Evolutionary conservation across 2,888 invertebrate species (phyloP).

Genomic region (Polydrusus pterygomalis): DNA sequence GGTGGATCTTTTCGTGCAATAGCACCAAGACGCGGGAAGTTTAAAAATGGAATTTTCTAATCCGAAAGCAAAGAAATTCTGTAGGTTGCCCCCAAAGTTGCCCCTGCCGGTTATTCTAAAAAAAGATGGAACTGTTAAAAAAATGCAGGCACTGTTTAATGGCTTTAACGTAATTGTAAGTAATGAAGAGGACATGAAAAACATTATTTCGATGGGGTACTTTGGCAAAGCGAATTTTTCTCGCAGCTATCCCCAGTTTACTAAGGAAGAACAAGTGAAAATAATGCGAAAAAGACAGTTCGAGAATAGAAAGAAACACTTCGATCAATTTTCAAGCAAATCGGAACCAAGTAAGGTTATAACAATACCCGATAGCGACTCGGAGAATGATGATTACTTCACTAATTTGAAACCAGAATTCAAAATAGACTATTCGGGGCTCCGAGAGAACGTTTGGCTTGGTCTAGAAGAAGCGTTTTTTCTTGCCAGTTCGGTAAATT

Average conservation of each 20-base stretch:
- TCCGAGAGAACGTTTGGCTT: constrained; percentile 80
- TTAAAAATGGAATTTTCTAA: constrained; percentile 59
- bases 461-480: constrained; percentile 87
- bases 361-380: constrained; percentile 80
- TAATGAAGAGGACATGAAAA: constrained; percentile 76
- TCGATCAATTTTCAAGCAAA: constrained; percentile 40
- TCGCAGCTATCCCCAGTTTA: constrained; percentile 65
- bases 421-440: constrained; percentile 76
- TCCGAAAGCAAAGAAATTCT: constrained; percentile 62
- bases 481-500: constrained; percentile 79
- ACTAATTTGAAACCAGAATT: constrained; percentile 76
- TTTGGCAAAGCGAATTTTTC: constrained; percentile 82
- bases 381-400: constrained; percentile 79
- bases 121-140: constrained; percentile 72
- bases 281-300: constrained; percentile 79
- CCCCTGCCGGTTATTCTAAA: constrained; percentile 71
- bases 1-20: constrained; percentile 16
- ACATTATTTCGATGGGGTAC: constrained; percentile 81
- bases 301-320: constrained; percentile 73
- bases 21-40: constrained; percentile 33
- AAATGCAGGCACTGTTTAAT: constrained; percentile 79
- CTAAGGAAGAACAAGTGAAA: constrained; percentile 69
- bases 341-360: constrained; percentile 71
- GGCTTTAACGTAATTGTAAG: constrained; percentile 80
- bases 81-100: constrained; percentile 67